phyloP scores from a whole-genome alignment of 2,797 vertebrate genomes.

The Rallus crepitans region DNA sequence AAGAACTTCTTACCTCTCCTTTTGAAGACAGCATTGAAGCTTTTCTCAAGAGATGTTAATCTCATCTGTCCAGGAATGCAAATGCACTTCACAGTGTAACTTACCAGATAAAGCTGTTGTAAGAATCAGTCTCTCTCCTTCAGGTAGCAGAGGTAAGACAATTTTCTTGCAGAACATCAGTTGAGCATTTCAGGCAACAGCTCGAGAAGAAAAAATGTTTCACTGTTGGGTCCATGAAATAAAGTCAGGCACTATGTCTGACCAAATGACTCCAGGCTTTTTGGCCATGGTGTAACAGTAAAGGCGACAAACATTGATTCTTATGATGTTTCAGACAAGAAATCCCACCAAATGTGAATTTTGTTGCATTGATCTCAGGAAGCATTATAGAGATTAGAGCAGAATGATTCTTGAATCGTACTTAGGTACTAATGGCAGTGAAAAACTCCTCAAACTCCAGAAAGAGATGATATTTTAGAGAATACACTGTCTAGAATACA shows the following conservation, averaged over 20 bases:
- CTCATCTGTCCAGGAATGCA: background rate
- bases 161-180: background rate
- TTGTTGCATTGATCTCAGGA: background rate
- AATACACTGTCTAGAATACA: background rate
- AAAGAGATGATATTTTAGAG: background rate
- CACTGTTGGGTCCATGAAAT: background rate
- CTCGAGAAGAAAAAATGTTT: background rate
- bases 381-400: background rate
- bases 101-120: background rate
- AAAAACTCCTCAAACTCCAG: background rate
- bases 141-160: background rate
- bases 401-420: background rate
- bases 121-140: background rate
- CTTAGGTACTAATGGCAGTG: background rate
- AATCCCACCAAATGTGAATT: rapidly evolving
- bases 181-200: background rate
- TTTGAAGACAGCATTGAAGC: background rate
- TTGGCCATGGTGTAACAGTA: background rate
- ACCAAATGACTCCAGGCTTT: background rate
- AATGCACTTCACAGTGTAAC: background rate
- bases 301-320: background rate
- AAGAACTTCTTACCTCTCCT: background rate
- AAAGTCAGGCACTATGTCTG: background rate
- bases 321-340: background rate
- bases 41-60: background rate